phyloP scores from a whole-genome alignment of 2,797 vertebrate species.

The Gouania willdenowi region DNA sequence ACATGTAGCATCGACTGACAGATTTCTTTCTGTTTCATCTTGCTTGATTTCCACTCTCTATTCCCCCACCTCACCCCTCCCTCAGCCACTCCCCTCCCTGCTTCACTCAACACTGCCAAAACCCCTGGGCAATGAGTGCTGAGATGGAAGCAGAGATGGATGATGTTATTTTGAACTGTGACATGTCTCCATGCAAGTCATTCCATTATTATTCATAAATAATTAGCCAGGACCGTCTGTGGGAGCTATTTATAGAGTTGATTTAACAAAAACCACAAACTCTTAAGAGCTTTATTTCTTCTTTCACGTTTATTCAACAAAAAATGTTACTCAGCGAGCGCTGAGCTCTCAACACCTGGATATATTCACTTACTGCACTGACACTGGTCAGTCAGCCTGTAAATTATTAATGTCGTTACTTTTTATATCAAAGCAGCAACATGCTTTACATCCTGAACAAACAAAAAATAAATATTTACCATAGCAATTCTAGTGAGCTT shows the following conservation, averaged over 20 bases:
- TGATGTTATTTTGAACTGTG: constrained; percentile 68
- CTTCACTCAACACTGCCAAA: constrained; percentile 17
- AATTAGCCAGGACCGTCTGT: constrained; percentile 60
- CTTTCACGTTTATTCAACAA: constrained; percentile 7
- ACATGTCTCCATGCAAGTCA: constrained; percentile 57
- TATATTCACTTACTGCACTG: background rate
- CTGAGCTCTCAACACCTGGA: constrained; percentile 5
- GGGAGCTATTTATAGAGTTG: constrained; percentile 62
- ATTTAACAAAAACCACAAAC: constrained; percentile 46
- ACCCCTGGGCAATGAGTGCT: constrained; percentile 38
- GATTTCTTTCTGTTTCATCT: constrained; percentile 10
- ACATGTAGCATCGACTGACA: constrained; percentile 34
- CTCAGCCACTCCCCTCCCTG: background rate
- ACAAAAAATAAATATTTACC: too few relatives aligned
- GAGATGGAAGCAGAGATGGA: constrained; percentile 59
- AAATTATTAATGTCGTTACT: too few relatives aligned
- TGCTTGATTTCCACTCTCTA: constrained; percentile 2
- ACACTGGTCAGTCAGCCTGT: constrained; percentile 2
- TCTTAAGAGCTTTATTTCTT: constrained; percentile 24
- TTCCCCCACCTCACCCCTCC: constrained; percentile 6
- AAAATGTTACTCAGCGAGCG: constrained; percentile 10
- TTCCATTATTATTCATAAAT: constrained; percentile 73
- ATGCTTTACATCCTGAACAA: too few relatives aligned
- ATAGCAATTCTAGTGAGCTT: too few relatives aligned
- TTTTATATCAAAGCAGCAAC: too few relatives aligned